Evolutionary conservation across 2,797 vertebrate species (phyloP), one percentile per base, ranked within the genome.

Genomic region (Epinephelus coioides): DNA sequence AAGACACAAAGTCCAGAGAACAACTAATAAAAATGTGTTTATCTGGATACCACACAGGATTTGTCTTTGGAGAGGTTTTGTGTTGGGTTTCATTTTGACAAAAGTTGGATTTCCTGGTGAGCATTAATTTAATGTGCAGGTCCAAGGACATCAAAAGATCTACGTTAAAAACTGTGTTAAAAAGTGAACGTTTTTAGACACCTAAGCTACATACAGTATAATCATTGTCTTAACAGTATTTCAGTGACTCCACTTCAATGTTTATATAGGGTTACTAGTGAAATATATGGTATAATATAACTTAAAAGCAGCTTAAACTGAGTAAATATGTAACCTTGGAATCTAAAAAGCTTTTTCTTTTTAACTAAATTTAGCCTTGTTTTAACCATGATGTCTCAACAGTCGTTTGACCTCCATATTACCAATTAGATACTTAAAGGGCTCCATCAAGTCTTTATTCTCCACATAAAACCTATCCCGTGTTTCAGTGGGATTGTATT

Each of bases 21-120:
- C 12, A 49, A 21, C 15, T 62, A 18, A 61, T 56, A 25, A 46
- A 59, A 78, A 43, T 0, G 23, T 57, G 23, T 72, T 78, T 64
- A 40, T 63, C 38, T 43, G 30, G 43, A 3, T 11, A 15, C 5
- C 4, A 47, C 5, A 34, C 5, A 21, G 12, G 43, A 15, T 21
- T 71, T 54, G 54, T 13, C 43, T 49, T 43, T 49, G 15, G 17
- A 49, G 27, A 14, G 0, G 7, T 63, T 73, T 34, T n/a, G 50
- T 57, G 55, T 18, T 43, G 1, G 40, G n/a, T 6, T 49, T 19
- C 46, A 27, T 6, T 14, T 47, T 12, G 4, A 21, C 5, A 54
- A 44, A 62, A 50, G 34, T 27, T 13, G 34, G n/a, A 13, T 27
- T 18, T 34, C 4, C 10, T 2, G 0, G 11, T 50, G 43, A 49